Evolutionary conservation across 2,113 vertebrate genomes (phyloP), one percentile per base, ranked within the genome.

Genomic region (Tringa solitaria): DNA sequence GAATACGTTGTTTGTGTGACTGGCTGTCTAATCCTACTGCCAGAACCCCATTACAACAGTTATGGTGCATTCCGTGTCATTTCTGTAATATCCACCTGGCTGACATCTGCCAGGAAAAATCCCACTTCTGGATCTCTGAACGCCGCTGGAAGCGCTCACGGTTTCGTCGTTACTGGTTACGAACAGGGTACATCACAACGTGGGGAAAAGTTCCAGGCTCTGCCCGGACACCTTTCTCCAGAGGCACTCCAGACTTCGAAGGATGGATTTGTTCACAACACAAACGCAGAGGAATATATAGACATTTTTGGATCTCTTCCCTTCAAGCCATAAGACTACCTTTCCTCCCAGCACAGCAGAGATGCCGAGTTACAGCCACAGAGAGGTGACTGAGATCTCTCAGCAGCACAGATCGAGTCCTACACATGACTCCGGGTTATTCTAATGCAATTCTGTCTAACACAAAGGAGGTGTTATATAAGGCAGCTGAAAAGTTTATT

Each of bases 121-220:
- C 50, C 81, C 70, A 59, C 60, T 35, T 74, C 84, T 54, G 69
- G 22, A 41, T 2, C 73, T 76, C 3, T 8, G 46, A 89, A 50
- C 1, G 2, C 37, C 5, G 1, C 0, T 14, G 51, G 32, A 72
- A 84, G 59, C 6, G 0, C 46, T 60, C 28, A 30, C 0, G 0
- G 37, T 72, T 60, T 45, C 4, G 0, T 45, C 4, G 0, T 56
- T 33, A 39, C 72, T 48, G 60, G 21, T 26, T 64, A 75, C 1
- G 8, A 75, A 51, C n/a, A 32, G 17, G 39, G 46, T 26, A 30
- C n/a, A 30, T 10, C 23, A 27, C 27, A 70, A 65, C 0, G 0
- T 2, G 19, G 48, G 50, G 37, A 74, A 43, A 90, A 90, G 60
- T 86, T 75, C 76, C 88, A 84, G 72, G 27, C 13, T 93, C 43